Evolutionary conservation across 2,888 invertebrate genomes (phyloP), one percentile per base, ranked within the genome.

Genomic region (Ophion ventricosus): DNA sequence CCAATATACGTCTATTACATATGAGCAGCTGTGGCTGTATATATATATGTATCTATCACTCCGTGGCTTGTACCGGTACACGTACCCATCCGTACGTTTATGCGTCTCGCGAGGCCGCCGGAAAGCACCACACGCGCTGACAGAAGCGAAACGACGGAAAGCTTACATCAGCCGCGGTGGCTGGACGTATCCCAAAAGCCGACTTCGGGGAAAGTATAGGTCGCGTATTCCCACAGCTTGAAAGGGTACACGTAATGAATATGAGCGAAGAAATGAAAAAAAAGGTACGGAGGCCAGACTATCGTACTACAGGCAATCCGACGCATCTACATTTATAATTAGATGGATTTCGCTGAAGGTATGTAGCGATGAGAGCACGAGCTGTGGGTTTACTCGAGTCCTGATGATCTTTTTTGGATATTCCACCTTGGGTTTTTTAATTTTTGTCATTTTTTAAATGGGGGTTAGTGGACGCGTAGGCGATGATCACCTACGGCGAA

Each of bases 101-200:
- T 74, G 72, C 54, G 64, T 72, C 25, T 73, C 43, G 67, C 70
- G 67, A 69, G 70, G 59, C 63, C 67, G 49, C 49, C 76, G 64
- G 64, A 14, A 63, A 57, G 57, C 57, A 35, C 35, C 35, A 35
- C 20, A 35, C 74, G 54, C 66, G 3, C 26, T 26, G 43, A 49
- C 35, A 57, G n/a, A 54, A 75, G 67, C 54, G 56, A 56, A 75
- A 75, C 75, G 66, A 73, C 69, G 64, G 35, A 64, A 72, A 79
- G 75, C 72, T 49, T 67, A 61, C 74, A 72, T 81, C 84, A 67
- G 57, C 59, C 57, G 10, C 56, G 10, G 57, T 61, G 54, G 78
- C 86, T 88, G 88, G 87, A 88, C 86, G 82, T 74, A 86, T 76
- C 86, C 87, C 87, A 88, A 88, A 87, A 86, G 70, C 67, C 81